Base-by-base conservation (phyloP, 2,113 vertebrate genomes). In the Uropsilus gracilis region DNA sequence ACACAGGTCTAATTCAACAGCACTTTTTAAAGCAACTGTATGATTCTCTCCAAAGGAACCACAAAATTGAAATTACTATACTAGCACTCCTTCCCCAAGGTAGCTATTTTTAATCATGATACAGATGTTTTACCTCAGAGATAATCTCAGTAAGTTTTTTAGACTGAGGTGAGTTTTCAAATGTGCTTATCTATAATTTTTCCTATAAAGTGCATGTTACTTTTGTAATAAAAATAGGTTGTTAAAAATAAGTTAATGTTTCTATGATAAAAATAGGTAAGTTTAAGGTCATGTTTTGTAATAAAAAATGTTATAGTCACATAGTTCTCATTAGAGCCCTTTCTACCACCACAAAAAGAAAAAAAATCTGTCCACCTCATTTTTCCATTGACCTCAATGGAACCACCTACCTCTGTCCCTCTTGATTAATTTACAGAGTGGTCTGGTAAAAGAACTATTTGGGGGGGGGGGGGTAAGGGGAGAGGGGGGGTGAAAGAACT, bases 21-120 rank as follows among this genome's bases (percentile, higher is more conserved):
- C 10, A 37, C 73, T 75, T 92, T 89, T 81, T 20, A 82, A 93
- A 83, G 42, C 73, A 80, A 16, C 26, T 89, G 18, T 88, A n/a
- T 59, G 9, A 13, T 61, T 89, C 32, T 91, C 34, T 91, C 69
- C 64, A 75, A 93, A 76, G 39, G 39, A 93, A 84, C 37, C n/a
- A 64, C 86, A 94, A 97, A 91, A 93, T 91, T 78, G 57, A 94
- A 96, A 83, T 82, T 5, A 42, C 26, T 66, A 10, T 44, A 46
- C 64, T 26, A 39, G 26, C 59, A 86, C 59, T 91, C 53, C 53
- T 32, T 95, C 50, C 73, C 55, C 69, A 61, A 37, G 53, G 76
- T 68, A 86, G 39, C 55, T 76, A 63, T 3, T 72, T 14, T 61
- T 78, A 82, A 63, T 83, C 1, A 4, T 9, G 26, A 7, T 61